Evolutionary conservation across 2,888 invertebrate genomes (phyloP), one percentile per base, ranked within the genome.

Genomic region (Morpho deidamia): DNA sequence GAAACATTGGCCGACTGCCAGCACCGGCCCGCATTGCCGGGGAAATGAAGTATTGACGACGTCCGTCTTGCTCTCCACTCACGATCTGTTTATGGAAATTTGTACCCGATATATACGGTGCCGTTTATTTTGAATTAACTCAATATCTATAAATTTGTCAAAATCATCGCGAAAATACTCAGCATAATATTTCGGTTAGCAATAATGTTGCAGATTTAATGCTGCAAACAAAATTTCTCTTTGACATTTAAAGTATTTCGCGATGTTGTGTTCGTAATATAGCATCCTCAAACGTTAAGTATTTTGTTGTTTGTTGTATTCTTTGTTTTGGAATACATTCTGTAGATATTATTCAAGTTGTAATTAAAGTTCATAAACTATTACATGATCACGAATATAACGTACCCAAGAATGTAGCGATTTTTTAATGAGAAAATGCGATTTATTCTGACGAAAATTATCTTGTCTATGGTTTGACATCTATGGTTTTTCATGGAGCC

Each of bases 11-110:
- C 86, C 53, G 42, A 44, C 42, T 33, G 80, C 88, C 88, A 88
- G 68, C 12, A 72, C 66, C 72, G 70, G 75, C 78, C 76, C 79
- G 80, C 77, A 73, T 35, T 11, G 35, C 33, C 48, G 41, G 78
- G 71, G 78, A 84, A 81, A 81, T 83, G 81, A 82, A 81, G 81
- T 77, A 83, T 82, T 74, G 78, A 80, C 78, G 83, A 78, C 78
- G 78, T 72, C 74, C 74, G 78, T 76, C 78, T 75, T 72, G 74
- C 72, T 71, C 76, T 78, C 73, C 74, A 78, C 80, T 76, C 79
- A 70, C 72, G 75, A 78, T 79, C 83, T 78, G 76, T 76, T 84
- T 84, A 83, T 81, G 87, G 84, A 81, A 78, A 81, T 79, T 73
- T 71, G 72, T 75, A 71, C 74, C 70, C 70, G 66, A 74, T 77